Base-by-base conservation (phyloP, 2,888 invertebrate genomes). In the Macrosoma leucophasiata region DNA sequence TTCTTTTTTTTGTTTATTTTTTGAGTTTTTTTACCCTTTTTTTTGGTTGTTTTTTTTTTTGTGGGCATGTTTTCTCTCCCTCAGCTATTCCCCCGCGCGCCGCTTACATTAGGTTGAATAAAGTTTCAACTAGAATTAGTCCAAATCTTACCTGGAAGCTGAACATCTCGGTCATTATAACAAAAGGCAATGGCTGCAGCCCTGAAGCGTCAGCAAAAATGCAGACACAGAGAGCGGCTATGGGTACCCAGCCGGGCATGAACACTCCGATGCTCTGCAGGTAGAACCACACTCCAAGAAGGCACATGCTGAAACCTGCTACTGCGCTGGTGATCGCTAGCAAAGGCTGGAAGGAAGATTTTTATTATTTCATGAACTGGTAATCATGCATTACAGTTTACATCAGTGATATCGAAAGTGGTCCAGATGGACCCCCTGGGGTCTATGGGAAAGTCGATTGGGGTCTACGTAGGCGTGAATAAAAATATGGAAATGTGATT, bases 101-200 rank as follows among this genome's bases (percentile, higher is more conserved):
- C n/a, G n/a, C n/a, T n/a, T n/a, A n/a, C n/a, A n/a, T n/a, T n/a
- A n/a, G 8, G 5, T 18, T 18, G 8, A 6, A 21, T 21, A 21
- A 7, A 21, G 4, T 4, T 21, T 10, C 11, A 12, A 7, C 10
- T 21, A 26, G 7, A 13, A 22, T 28, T 14, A 14, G 11, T 27
- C 10, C 13, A 4, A 23, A 14, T 29, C 57, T 48, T 22, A 81
- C 84, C 67, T 81, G 81, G 41, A 84, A 84, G 36, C 48, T 82
- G 24, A 84, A 81, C 82, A 84, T 82, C 48, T 84, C 84, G 0
- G 84, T 82, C 81, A 84, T 82, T 4, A 84, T 73, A 2, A 84
- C 82, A 13, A 73, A 75, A 0, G 84, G 84, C 33, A 84, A 48
- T 0, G 84, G 81, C 33, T 82, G 82, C 13, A 84, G 44, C 0